Percentiles rank a stretch among this genome's conserved stretches.
Evolutionary conservation across 2,113 vertebrate species (phyloP).

Genomic region (Coregonus clupeaformis): DNA sequence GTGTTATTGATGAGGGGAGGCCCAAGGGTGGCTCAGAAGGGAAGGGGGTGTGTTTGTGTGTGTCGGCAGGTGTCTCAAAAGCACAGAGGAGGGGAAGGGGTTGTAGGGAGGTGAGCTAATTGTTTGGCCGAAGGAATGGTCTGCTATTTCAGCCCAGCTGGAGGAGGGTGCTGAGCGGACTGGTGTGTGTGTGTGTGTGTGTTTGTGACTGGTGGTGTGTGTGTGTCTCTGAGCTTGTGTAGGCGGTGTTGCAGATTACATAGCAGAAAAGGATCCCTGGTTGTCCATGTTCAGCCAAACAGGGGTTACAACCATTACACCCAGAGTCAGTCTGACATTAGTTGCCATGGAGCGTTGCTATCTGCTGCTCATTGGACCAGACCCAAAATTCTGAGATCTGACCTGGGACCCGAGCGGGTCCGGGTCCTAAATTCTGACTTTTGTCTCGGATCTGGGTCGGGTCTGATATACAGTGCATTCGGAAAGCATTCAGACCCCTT

Average conservation of each 20-base stretch:
- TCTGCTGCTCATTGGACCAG: neutral
- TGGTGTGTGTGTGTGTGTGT: slow-evolving; percentile 3
- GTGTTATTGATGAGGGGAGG: slow-evolving; percentile 1
- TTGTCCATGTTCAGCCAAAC: neutral
- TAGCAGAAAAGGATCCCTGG: neutral
- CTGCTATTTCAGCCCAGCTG: slow-evolving; percentile 71
- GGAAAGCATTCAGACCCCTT: too few species aligned
- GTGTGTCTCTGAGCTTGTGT: neutral
- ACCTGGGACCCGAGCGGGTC: too few species aligned
- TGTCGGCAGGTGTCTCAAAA: slow-evolving; percentile 46
- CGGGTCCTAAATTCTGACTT: too few species aligned
- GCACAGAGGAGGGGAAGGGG: slow-evolving; percentile 64
- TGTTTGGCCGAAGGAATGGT: too few species aligned
- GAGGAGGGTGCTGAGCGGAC: slow-evolving; percentile 46
- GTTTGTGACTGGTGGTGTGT: too few species aligned
- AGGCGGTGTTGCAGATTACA: neutral
- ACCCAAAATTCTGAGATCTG: neutral
- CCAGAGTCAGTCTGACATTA: too few species aligned
- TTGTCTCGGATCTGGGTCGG: too few species aligned
- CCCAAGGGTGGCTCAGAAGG: slow-evolving; percentile 49
- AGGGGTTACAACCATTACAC: too few species aligned
- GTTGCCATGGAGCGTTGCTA: too few species aligned
- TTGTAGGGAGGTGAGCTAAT: too few species aligned
- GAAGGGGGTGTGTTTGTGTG: slow-evolving; percentile 29
- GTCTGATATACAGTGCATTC: too few species aligned